Percentiles rank a stretch among this genome's conserved stretches.
phyloP scores from a whole-genome alignment of 2,113 vertebrate species.

The Embiotoca jacksoni region DNA sequence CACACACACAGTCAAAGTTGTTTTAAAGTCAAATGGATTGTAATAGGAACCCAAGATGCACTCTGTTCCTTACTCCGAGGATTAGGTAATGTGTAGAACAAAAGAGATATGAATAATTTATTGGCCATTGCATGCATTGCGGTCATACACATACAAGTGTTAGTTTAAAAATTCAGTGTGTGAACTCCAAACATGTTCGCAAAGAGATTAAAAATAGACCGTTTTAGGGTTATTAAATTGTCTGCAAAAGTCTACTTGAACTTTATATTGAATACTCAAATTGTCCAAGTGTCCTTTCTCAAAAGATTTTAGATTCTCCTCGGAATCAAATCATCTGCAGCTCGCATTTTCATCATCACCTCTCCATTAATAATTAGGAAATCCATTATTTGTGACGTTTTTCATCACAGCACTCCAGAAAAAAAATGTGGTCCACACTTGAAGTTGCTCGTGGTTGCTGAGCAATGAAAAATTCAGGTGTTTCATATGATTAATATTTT shows the following conservation, averaged over 20 bases:
- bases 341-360: background rate
- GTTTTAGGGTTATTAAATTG: background rate
- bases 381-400: slow-evolving; percentile 31
- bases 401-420: background rate
- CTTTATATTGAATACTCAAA: background rate
- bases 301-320: background rate
- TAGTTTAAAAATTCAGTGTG: slow-evolving; percentile 65
- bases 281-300: background rate
- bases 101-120: slow-evolving; percentile 85
- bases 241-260: background rate
- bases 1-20: slow-evolving; percentile 78
- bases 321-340: background rate
- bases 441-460: slow-evolving; percentile 30
- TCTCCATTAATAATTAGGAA: slow-evolving; percentile 5
- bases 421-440: slow-evolving; percentile 2
- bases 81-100: slow-evolving; percentile 83
- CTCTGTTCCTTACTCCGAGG: slow-evolving; percentile 71
- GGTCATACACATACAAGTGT: slow-evolving; percentile 79
- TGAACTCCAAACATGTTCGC: slow-evolving; percentile 48
- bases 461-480: slow-evolving; percentile 45
- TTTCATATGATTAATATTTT: slow-evolving; percentile 51
- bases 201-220: background rate
- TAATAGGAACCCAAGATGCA: slow-evolving; percentile 74
- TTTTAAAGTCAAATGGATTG: slow-evolving; percentile 87
- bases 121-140: slow-evolving; percentile 62